A percentile compares a stretch with the other conserved stretches of the same genome.
Conservation (phyloP, 1,140 invertebrate genomes). For the Caenorhabditis tropicalis region DNA sequence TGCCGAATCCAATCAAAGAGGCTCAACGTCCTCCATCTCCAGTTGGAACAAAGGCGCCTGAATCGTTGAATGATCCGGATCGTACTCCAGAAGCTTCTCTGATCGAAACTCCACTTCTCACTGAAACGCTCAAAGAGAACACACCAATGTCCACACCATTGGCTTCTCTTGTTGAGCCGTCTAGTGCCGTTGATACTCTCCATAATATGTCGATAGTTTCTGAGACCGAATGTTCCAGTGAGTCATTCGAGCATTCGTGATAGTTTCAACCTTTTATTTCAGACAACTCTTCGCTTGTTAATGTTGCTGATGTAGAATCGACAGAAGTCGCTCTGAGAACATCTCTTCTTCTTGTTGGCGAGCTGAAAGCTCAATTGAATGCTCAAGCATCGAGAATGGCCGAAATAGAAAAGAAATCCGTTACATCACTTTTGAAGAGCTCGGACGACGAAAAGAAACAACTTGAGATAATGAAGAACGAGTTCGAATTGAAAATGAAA, state of each 20-base stretch:
- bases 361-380: not conserved
- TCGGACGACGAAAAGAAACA: not conserved
- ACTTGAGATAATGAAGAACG: not conserved
- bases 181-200: not conserved
- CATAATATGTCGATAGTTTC: conserved; percentile 5
- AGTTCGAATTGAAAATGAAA: conserved; percentile 3
- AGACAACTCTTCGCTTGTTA: conserved; percentile 13
- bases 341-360: not conserved
- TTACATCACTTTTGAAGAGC: no score
- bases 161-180: not conserved
- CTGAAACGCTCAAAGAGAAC: not conserved
- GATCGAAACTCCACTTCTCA: not conserved
- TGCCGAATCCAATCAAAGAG: not conserved
- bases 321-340: not conserved
- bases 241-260: not conserved
- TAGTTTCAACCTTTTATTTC: not conserved
- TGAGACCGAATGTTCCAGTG: not conserved
- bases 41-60: conserved; percentile 1
- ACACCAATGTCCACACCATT: not conserved
- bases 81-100: not conserved
- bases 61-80: not conserved
- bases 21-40: not conserved
- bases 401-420: not conserved
- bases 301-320: not conserved
- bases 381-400: conserved; percentile 1